Conservation (phyloP, 2,888 invertebrate species). For the Lasioglossum villosulum region DNA sequence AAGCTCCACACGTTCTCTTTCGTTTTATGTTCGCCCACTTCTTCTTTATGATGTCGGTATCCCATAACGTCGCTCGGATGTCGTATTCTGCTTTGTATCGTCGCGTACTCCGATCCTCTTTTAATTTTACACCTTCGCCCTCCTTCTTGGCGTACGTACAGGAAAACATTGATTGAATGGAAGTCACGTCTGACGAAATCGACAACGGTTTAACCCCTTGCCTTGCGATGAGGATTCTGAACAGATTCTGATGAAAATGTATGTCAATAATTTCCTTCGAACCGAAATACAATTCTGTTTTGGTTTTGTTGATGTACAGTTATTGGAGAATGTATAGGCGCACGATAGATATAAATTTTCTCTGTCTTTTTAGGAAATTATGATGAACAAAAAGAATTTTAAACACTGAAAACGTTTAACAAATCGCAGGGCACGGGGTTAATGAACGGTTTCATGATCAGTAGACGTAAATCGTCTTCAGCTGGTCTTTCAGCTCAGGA, state of each 20-base stretch:
- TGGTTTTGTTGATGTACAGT: too few species aligned
- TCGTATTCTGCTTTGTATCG: constrained; percentile 1
- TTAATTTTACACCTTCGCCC: constrained; percentile 33
- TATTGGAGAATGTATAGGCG: too few species aligned
- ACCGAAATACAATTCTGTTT: too few species aligned
- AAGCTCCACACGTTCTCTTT: constrained; percentile 17
- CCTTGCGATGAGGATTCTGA: too few species aligned
- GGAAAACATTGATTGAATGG: constrained; percentile 78
- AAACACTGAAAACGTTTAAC: too few species aligned
- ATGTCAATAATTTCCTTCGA: too few species aligned
- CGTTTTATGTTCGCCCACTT: constrained; percentile 15
- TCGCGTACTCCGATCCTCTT: constrained; percentile 30
- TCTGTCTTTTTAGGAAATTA: too few species aligned
- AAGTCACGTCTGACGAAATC: constrained; percentile 70
- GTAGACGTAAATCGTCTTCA: constrained; percentile 95
- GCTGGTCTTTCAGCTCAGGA: constrained; percentile 93
- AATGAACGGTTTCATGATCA: constrained; percentile 80
- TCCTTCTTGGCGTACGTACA: constrained; percentile 64
- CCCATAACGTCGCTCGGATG: constrained; percentile 11
- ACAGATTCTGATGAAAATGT: too few species aligned
- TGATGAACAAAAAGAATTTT: too few species aligned
- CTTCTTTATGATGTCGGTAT: background rate
- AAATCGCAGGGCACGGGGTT: too few species aligned
- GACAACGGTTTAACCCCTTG: constrained; percentile 27
- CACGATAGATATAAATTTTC: too few species aligned